These are phyloP conservation scores for Andrena bucephala DNA, from an alignment of 2,888 invertebrate species.

Conservation along the genomic window DNA sequence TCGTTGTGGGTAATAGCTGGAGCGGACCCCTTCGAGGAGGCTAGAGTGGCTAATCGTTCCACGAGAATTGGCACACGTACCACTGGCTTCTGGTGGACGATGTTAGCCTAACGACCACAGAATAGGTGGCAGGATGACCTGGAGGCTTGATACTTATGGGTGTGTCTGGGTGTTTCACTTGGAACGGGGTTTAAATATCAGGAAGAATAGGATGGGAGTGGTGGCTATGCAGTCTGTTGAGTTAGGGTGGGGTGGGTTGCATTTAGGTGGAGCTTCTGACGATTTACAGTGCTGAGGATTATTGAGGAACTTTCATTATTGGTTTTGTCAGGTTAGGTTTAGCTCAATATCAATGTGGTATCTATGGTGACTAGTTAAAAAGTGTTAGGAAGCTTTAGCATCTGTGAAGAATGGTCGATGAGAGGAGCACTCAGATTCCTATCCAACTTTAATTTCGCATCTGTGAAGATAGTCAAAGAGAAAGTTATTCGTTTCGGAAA, in stretches of 20 bases:
- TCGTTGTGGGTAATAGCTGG: constrained; percentile 61
- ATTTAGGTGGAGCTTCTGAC: not conserved
- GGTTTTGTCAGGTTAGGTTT: too few relatives aligned
- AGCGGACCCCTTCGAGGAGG: constrained; percentile 30
- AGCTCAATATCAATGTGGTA: not conserved
- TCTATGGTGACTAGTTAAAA: not conserved
- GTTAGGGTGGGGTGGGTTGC: not conserved
- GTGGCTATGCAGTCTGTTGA: not conserved
- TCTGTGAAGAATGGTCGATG: not conserved
- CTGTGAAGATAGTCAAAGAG: constrained; percentile 31
- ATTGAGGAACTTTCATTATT: too few relatives aligned
- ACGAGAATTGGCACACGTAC: constrained; percentile 58
- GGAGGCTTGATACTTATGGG: not conserved
- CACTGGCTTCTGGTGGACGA: constrained; percentile 38
- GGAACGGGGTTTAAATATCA: not conserved
- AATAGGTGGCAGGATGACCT: not conserved
- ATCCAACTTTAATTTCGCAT: constrained; percentile 29
- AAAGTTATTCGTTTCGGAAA: constrained; percentile 36
- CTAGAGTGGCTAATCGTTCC: constrained; percentile 50
- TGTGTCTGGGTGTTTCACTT: not conserved
- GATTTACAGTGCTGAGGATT: not conserved
- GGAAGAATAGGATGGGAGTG: not conserved
- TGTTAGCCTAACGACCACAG: not conserved
- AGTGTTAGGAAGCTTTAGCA: not conserved
- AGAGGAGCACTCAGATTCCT: not conserved